Evolutionary conservation across 2,113 vertebrate species (phyloP), one percentile per base, ranked within the genome.

Genomic region (Lampris megalopsis): DNA sequence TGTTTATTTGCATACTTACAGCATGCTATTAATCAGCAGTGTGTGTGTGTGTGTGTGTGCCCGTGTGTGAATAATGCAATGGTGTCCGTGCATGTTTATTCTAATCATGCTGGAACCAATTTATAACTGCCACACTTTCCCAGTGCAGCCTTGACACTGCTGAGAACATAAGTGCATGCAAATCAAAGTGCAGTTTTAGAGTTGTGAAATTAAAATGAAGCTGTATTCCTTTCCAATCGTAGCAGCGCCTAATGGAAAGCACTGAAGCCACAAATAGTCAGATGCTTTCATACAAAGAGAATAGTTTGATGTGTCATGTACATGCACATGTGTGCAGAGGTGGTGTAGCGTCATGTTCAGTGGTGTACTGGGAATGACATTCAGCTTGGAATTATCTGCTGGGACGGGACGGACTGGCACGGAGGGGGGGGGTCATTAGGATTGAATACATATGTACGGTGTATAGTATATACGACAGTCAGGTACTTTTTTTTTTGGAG

Each of bases 231-330:
- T 83, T 71, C 43, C 53, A 80, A 61, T 83, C 60, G 59, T 49
- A 78, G 78, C 59, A 63, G 50, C 36, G 41, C 58, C 54, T 81
- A 64, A 86, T 78, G 37, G 67, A 80, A 90, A 75, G 69, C 67
- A 64, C 37, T 75, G 77, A 63, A 75, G 75, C 77, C 63, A 71
- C 43, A 90, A 84, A 86, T 83, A 79, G 73, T 79, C 48, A 72
- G 76, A 87, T 81, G 71, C 64, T 76, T 37, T 54, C 52, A 81
- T 71, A 84, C 75, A 13, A 59, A 43, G 63, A 68, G 67, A 76
- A 78, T 68, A 73, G 68, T 74, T 69, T 48, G 45, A 10, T 66
- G 4, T 71, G 71, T 66, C 3, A 24, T 54, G 49, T 4, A 5
- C 47, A 11, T 38, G 11, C 71, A 50, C 68, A 13, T 6, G 40